Conservation (phyloP, 2,113 vertebrate species). For the Protobothrops flavoviridis region DNA sequence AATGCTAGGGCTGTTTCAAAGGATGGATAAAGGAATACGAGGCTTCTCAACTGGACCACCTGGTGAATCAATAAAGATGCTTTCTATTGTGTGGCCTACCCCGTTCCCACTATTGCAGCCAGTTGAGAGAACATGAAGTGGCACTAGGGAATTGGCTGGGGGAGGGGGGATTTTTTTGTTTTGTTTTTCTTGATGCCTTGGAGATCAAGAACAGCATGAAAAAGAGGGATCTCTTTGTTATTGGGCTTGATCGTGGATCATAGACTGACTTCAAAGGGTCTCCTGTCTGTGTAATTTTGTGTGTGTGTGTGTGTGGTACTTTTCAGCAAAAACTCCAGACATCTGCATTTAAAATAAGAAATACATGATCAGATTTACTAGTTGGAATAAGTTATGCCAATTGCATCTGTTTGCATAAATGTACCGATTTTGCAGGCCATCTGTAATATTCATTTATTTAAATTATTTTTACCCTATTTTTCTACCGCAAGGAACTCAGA, state of each 20-base stretch:
- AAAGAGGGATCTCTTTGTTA: constrained; percentile 49
- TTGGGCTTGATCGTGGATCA: neutral
- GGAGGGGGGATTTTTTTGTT: constrained; percentile 24
- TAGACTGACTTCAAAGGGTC: constrained; percentile 12
- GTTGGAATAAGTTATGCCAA: neutral
- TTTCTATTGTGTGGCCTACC: constrained; percentile 3
- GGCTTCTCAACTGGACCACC: neutral
- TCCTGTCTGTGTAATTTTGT: accelerated
- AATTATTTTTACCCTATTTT: neutral
- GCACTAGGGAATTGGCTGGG: constrained; percentile 29
- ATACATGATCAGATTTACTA: neutral
- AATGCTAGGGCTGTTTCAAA: neutral
- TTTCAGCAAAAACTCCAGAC: neutral
- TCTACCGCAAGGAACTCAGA: neutral
- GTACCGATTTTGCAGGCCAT: neutral
- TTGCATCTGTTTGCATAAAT: neutral
- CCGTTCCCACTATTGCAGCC: neutral
- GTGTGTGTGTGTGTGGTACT: neutral
- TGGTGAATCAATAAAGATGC: neutral
- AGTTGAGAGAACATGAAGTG: neutral
- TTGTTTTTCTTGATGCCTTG: constrained; percentile 15
- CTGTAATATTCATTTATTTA: neutral
- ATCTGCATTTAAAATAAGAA: neutral
- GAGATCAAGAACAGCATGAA: constrained; percentile 56
- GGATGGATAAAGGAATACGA: neutral